Conservation (phyloP, 2,113 vertebrate genomes). For the Apaloderma vittatum region DNA sequence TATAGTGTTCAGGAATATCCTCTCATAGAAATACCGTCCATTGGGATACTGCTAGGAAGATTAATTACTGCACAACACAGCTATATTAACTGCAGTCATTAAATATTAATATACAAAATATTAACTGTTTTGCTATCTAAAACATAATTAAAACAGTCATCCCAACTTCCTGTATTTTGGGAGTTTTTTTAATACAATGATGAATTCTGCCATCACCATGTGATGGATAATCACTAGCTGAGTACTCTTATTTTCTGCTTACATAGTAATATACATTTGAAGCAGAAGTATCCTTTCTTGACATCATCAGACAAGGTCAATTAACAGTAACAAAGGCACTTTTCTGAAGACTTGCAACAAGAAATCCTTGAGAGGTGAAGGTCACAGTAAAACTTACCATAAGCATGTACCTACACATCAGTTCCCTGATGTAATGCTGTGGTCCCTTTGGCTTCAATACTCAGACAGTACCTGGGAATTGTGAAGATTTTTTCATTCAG, state of each 20-base stretch:
- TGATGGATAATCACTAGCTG: background rate
- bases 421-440: fast-evolving
- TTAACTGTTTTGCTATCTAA: background rate
- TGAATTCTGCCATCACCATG: background rate
- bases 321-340: background rate
- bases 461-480: background rate
- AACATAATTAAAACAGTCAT: background rate
- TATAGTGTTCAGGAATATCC: background rate
- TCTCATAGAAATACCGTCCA: background rate
- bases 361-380: background rate
- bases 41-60: background rate
- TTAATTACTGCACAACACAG: background rate
- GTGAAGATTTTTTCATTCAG: background rate
- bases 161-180: background rate
- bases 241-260: background rate
- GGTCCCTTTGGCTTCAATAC: background rate
- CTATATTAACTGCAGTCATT: background rate
- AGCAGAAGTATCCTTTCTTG: background rate
- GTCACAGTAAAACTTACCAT: background rate
- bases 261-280: background rate
- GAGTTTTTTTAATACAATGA: background rate
- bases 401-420: background rate
- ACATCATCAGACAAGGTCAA: background rate
- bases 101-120: background rate
- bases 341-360: background rate